A percentile compares a stretch with the other conserved stretches of the same genome.
Evolutionary conservation across 2,888 invertebrate species (phyloP).

Genomic region (Campoplex nolae): DNA sequence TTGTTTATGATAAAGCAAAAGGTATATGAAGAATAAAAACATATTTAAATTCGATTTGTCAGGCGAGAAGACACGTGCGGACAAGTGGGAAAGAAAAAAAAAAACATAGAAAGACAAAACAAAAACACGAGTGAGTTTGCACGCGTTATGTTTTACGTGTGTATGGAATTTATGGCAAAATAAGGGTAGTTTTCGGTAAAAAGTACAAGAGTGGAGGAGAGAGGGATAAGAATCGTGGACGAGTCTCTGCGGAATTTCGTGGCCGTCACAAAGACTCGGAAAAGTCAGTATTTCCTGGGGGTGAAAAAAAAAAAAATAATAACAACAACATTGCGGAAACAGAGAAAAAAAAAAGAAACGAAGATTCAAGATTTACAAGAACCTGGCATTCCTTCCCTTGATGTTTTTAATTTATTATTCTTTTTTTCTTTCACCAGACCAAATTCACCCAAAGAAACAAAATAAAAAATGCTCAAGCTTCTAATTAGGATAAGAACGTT

Average conservation of each 20-base stretch:
- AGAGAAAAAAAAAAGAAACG: background rate
- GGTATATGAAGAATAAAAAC: background rate
- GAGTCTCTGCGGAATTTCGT: constrained; percentile 5
- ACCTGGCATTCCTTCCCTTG: background rate
- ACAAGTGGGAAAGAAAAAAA: background rate
- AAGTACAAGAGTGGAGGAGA: background rate
- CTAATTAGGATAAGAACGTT: background rate
- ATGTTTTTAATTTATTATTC: background rate
- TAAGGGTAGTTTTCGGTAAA: background rate
- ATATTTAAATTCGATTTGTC: constrained; percentile 4
- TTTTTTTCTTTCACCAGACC: background rate
- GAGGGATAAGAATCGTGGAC: constrained; percentile 1
- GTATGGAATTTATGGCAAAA: background rate
- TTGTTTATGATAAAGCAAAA: constrained; percentile 7
- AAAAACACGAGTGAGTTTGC: background rate
- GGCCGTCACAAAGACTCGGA: background rate
- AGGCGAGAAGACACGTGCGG: constrained; percentile 4
- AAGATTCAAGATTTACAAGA: background rate
- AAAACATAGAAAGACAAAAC: constrained; percentile 1
- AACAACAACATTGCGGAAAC: background rate
- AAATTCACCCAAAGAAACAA: background rate
- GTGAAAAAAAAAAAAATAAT: background rate
- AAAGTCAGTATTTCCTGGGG: background rate
- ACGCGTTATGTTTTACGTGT: background rate
- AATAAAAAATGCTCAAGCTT: background rate